Conservation (phyloP, 2,888 invertebrate species). For the Sclerodermus sp. region DNA sequence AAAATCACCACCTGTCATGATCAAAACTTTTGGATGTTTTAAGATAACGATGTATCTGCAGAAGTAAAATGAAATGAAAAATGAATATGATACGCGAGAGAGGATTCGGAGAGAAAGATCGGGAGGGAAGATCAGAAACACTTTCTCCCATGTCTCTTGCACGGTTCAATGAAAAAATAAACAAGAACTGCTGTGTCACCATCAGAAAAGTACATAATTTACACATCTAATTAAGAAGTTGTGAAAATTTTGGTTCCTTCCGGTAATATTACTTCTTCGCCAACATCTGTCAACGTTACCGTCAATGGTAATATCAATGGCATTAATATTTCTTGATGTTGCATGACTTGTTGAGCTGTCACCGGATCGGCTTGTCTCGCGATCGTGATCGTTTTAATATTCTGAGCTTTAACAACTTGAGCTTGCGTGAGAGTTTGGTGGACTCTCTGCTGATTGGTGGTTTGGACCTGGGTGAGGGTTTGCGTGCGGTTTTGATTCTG, state of each 20-base stretch:
- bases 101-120: no score
- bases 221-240: conserved; percentile 46
- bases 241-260: conserved; percentile 55
- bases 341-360: conserved; percentile 43
- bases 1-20: no score
- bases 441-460: conserved; percentile 4
- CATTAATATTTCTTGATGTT: conserved; percentile 53
- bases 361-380: conserved; percentile 43
- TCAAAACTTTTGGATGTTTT: no score
- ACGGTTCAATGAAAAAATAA: no score
- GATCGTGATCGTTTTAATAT: conserved; percentile 53
- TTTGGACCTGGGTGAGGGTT: conserved; percentile 26
- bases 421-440: conserved; percentile 18
- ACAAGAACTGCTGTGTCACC: no score
- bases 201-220: no score
- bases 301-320: conserved; percentile 52
- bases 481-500: conserved; percentile 42
- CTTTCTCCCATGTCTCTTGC: no score
- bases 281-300: conserved; percentile 50
- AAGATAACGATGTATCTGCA: no score
- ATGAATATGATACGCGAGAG: no score
- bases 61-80: no score
- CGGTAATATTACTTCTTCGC: conserved; percentile 52
- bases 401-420: conserved; percentile 47
- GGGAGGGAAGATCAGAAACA: no score